Conservation (phyloP, 2,888 invertebrate species). For the Rhagonycha lutea region DNA sequence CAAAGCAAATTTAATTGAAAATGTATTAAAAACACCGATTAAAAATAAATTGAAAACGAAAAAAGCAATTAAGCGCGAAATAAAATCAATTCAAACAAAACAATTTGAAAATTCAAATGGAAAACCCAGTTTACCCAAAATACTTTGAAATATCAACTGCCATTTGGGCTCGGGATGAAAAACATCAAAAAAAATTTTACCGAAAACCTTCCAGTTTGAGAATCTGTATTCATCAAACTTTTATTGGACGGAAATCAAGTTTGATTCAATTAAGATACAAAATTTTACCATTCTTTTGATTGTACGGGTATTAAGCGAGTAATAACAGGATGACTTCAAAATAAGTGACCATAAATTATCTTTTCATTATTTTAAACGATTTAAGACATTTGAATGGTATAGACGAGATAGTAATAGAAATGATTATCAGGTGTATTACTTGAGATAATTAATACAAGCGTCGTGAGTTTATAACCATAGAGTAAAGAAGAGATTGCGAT, state of each 20-base stretch:
- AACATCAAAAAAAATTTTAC: no score
- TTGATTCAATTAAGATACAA: background rate
- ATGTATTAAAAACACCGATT: background rate
- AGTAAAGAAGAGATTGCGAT: background rate
- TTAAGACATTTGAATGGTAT: background rate
- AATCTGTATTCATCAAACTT: background rate
- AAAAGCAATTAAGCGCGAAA: background rate
- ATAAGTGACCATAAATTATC: background rate
- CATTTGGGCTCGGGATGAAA: background rate
- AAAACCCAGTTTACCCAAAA: background rate
- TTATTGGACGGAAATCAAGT: background rate
- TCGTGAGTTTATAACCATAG: background rate
- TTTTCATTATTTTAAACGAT: background rate
- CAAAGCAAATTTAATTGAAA: background rate
- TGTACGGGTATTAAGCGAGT: background rate
- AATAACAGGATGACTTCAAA: slow-evolving; percentile 1
- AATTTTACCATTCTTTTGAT: background rate
- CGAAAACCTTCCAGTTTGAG: background rate
- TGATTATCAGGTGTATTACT: background rate
- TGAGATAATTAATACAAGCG: background rate
- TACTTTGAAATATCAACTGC: background rate
- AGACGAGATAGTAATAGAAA: background rate
- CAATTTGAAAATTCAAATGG: background rate
- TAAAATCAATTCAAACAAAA: background rate
- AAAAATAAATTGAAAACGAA: background rate